These are phyloP conservation scores for Matsumurasca onukii DNA, from an alignment of 1,140 invertebrate species.

Conservation along the genomic window DNA sequence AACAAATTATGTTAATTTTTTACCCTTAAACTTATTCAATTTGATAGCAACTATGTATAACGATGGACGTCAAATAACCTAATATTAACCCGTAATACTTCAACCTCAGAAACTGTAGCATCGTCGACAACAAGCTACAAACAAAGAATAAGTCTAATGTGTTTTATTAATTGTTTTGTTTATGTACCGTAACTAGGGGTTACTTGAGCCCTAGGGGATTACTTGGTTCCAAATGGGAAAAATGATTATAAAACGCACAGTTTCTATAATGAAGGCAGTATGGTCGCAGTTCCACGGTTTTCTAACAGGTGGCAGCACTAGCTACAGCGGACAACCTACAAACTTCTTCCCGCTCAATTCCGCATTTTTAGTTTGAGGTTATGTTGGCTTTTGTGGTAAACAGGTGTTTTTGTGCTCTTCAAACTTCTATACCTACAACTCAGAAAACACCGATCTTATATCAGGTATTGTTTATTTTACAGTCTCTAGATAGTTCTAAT, in stretches of 20 bases:
- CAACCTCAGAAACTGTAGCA: too few relatives aligned
- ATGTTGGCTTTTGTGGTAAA: background rate
- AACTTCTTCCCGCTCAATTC: background rate
- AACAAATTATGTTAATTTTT: too few relatives aligned
- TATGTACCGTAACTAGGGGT: slow-evolving; percentile 6
- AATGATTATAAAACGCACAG: background rate
- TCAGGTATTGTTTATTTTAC: background rate
- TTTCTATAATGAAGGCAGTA: background rate
- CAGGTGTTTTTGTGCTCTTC: slow-evolving; percentile 2
- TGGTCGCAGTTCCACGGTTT: background rate
- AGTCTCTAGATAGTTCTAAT: background rate
- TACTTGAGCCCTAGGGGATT: slow-evolving; percentile 3
- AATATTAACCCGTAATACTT: too few relatives aligned
- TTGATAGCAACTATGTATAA: too few relatives aligned
- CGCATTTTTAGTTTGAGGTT: slow-evolving; percentile 7
- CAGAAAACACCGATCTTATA: background rate
- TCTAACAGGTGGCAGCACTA: slow-evolving; percentile 18
- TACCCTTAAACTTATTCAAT: too few relatives aligned
- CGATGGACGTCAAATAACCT: too few relatives aligned
- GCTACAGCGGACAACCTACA: background rate
- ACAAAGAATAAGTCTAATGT: too few relatives aligned
- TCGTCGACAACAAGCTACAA: too few relatives aligned
- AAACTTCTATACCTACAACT: slow-evolving; percentile 8
- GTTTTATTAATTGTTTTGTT: too few relatives aligned
- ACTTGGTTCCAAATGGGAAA: background rate